Percentiles rank a stretch among this genome's conserved stretches.
phyloP scores from a whole-genome alignment of 2,797 vertebrate species.

The Thunnus albacares region DNA sequence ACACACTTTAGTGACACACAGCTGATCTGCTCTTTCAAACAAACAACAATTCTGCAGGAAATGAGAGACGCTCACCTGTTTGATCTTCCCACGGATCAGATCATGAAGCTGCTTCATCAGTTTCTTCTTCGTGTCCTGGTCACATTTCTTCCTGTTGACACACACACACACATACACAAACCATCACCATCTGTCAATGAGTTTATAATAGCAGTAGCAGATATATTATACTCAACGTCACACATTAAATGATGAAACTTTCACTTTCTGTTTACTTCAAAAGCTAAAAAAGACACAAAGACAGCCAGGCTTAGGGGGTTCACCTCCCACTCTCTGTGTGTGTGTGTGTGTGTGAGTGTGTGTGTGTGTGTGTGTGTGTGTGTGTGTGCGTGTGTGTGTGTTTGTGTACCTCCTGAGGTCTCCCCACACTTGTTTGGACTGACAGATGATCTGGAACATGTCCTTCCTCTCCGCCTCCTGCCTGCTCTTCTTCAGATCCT shows the following conservation, averaged over 20 bases:
- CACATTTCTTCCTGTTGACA: constrained; percentile 91
- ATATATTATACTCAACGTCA: no score
- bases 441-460: constrained; percentile 77
- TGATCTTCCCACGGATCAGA: constrained; percentile 91
- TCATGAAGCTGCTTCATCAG: constrained; percentile 91
- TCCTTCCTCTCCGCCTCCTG: constrained; percentile 78
- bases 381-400: background rate
- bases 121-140: constrained; percentile 85
- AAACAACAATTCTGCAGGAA: background rate
- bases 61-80: constrained; percentile 84
- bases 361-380: background rate
- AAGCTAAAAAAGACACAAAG: background rate
- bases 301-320: background rate
- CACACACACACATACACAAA: background rate
- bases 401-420: constrained; percentile 70
- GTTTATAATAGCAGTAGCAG: no score
- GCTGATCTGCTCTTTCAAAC: background rate
- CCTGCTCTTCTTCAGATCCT: constrained; percentile 91
- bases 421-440: constrained; percentile 75
- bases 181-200: background rate
- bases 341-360: no score
- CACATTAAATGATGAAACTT: background rate
- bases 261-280: background rate
- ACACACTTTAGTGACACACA: background rate
- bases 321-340: background rate